phyloP scores from a whole-genome alignment of 2,888 invertebrate genomes.

The Boloria euphrosyne region DNA sequence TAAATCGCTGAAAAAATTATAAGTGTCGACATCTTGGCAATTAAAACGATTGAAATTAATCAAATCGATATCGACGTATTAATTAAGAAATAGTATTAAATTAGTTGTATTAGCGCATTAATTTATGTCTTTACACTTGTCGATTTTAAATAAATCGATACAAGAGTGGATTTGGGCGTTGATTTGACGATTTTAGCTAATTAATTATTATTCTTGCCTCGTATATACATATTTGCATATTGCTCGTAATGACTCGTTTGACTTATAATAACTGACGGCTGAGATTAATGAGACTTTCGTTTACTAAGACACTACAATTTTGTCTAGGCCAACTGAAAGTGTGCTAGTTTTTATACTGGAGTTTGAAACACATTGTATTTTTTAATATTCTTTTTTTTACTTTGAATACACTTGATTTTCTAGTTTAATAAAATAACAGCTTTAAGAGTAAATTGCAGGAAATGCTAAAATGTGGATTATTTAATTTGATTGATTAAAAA shows the following conservation, averaged over 20 bases:
- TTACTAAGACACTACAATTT: slow-evolving; percentile 12
- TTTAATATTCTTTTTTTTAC: too few relatives aligned
- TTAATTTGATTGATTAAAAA: too few relatives aligned
- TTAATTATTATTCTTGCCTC: slow-evolving; percentile 43
- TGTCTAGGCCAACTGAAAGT: slow-evolving; percentile 6
- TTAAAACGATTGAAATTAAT: slow-evolving; percentile 32
- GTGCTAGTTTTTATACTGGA: too few relatives aligned
- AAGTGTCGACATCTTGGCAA: slow-evolving; percentile 26
- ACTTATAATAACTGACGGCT: slow-evolving; percentile 29
- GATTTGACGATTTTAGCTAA: slow-evolving; percentile 11
- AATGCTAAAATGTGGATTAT: too few relatives aligned
- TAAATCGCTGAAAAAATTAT: slow-evolving; percentile 18
- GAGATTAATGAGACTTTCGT: slow-evolving; percentile 25
- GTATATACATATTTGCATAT: slow-evolving; percentile 36
- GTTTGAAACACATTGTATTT: too few relatives aligned
- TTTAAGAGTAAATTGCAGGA: too few relatives aligned
- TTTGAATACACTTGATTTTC: too few relatives aligned
- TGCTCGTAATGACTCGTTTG: slow-evolving; percentile 39
- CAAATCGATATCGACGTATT: slow-evolving; percentile 31
- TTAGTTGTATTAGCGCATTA: slow-evolving; percentile 20
- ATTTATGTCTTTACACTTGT: slow-evolving; percentile 14
- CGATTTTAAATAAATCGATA: slow-evolving; percentile 29
- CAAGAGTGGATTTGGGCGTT: slow-evolving; percentile 23
- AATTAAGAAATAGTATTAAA: slow-evolving; percentile 32
- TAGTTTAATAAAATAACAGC: too few relatives aligned